Evolutionary conservation across 2,888 invertebrate species (phyloP).

Genomic region (Pollenia griseotomentosa): DNA sequence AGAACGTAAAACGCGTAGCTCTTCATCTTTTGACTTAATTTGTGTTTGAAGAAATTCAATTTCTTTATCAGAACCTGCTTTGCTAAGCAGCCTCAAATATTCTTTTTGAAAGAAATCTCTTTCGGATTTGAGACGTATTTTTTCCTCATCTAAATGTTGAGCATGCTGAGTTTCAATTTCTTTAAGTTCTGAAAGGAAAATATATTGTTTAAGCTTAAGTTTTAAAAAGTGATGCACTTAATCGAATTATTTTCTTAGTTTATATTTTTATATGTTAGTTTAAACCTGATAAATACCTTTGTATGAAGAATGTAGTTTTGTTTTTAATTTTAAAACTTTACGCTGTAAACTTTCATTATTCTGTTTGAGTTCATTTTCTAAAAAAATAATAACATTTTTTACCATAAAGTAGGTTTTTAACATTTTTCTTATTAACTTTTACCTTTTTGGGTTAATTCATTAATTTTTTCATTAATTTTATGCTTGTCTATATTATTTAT

Average conservation of each 20-base stretch:
- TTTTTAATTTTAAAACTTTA: slow-evolving; percentile 85
- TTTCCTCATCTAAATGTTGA: slow-evolving; percentile 80
- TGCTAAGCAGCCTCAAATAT: slow-evolving; percentile 80
- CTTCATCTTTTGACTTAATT: slow-evolving; percentile 82
- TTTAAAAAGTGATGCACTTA: no score
- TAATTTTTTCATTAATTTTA: slow-evolving; percentile 85
- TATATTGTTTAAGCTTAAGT: neutral
- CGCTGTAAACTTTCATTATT: slow-evolving; percentile 85
- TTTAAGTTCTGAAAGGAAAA: slow-evolving; percentile 72
- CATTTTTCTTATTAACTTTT: slow-evolving; percentile 68
- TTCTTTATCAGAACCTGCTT: slow-evolving; percentile 81
- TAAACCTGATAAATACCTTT: slow-evolving; percentile 74
- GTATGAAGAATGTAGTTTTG: slow-evolving; percentile 76
- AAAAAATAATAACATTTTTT: neutral
- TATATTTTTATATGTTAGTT: neutral
- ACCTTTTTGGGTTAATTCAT: slow-evolving; percentile 87
- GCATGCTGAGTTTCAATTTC: slow-evolving; percentile 74
- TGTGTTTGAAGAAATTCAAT: slow-evolving; percentile 81
- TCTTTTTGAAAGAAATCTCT: slow-evolving; percentile 84
- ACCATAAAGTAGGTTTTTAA: neutral
- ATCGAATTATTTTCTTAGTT: no score
- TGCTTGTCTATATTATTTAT: slow-evolving; percentile 85
- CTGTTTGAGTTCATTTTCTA: slow-evolving; percentile 84
- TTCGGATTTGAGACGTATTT: slow-evolving; percentile 81
- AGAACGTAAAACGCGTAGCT: slow-evolving; percentile 78